A percentile compares a stretch with the other conserved stretches of the same genome.
Conservation (phyloP, 2,113 vertebrate species). For the Xenopus borealis region DNA sequence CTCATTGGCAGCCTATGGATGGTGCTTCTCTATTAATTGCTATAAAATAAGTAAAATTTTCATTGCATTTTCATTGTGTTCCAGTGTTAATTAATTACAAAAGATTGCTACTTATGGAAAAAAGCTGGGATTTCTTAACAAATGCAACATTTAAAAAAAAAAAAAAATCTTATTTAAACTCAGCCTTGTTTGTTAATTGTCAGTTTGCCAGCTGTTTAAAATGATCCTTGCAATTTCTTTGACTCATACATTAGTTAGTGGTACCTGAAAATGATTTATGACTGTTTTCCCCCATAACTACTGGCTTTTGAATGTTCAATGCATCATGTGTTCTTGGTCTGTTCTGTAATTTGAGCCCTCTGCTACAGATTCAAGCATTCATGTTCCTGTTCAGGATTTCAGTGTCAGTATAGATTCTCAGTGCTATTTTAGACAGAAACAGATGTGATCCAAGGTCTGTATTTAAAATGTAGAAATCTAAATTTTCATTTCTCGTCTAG, state of each 20-base stretch:
- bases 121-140: too few relatives aligned
- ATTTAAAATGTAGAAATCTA: too few relatives aligned
- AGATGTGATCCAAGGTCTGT: too few relatives aligned
- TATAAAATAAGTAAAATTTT: too few relatives aligned
- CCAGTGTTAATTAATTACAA: too few relatives aligned
- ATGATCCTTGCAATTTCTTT: not conserved
- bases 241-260: not conserved
- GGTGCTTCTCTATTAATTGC: too few relatives aligned
- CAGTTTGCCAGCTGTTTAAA: not conserved
- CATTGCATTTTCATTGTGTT: too few relatives aligned
- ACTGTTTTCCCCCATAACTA: slow-evolving; percentile 1
- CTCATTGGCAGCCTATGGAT: too few relatives aligned
- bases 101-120: too few relatives aligned
- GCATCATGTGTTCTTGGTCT: not conserved
- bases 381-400: not conserved
- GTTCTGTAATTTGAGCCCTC: not conserved
- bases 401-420: not conserved
- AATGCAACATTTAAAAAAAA: too few relatives aligned
- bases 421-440: not conserved
- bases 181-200: not conserved
- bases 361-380: not conserved
- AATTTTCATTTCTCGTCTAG: too few relatives aligned
- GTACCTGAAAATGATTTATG: not conserved
- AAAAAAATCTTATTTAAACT: too few relatives aligned
- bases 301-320: not conserved